These are phyloP conservation scores for Chinchilla lanigera DNA, from an alignment of 2,113 vertebrate species.

Conservation along the genomic window DNA sequence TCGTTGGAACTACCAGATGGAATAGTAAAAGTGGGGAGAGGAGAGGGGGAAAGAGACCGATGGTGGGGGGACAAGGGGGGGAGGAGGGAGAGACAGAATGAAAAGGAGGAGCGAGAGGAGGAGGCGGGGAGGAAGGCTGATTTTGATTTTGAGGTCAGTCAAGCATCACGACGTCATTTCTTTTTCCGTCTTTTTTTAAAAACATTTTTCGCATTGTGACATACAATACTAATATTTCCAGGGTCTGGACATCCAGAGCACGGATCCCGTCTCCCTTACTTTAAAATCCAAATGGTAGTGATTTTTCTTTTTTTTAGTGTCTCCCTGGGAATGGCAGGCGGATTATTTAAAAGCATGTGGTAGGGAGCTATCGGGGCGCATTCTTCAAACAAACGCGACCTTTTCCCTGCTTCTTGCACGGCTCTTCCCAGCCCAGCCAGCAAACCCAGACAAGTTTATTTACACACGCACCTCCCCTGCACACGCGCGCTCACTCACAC, in stretches of 20 bases:
- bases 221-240: neutral
- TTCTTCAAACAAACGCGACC: constrained; percentile 67
- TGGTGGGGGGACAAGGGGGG: neutral
- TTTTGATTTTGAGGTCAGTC: neutral
- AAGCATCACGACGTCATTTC: neutral
- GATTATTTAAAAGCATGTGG: constrained; percentile 21
- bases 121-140: neutral
- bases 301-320: neutral
- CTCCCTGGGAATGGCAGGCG: neutral
- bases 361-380: constrained; percentile 48
- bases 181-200: neutral
- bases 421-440: constrained; percentile 51
- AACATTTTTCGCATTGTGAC: neutral
- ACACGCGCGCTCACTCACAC: neutral
- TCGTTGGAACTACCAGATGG: neutral
- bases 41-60: neutral
- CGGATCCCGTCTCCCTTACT: neutral
- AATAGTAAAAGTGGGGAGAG: neutral
- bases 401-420: constrained; percentile 48
- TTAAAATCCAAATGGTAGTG: neutral
- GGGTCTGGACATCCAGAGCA: neutral
- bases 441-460: constrained; percentile 78
- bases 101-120: no score
- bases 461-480: constrained; percentile 52
- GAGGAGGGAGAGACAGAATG: neutral